Percentiles rank a stretch among this genome's conserved stretches.
Evolutionary conservation across 2,797 vertebrate genomes (phyloP).

Genomic region (Cyprinodon diabolis): DNA sequence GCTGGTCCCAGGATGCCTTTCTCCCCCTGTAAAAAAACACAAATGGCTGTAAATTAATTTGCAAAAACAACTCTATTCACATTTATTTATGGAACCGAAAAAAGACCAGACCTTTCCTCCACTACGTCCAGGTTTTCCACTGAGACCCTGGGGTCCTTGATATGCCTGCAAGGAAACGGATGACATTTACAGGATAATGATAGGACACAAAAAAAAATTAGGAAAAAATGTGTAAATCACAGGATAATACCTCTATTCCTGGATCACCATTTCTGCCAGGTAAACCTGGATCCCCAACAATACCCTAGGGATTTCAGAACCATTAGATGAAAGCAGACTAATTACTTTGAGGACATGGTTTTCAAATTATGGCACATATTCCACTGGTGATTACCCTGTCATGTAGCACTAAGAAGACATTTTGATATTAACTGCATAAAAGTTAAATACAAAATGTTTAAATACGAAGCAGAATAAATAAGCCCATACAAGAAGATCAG

Average conservation of each 20-base stretch:
- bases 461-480: background rate
- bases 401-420: background rate
- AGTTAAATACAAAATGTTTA: background rate
- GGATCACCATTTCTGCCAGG: conserved; percentile 81
- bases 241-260: conserved; percentile 80
- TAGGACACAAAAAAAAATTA: background rate
- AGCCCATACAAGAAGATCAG: background rate
- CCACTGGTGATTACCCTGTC: background rate
- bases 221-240: background rate
- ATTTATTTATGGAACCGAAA: conserved; percentile 26
- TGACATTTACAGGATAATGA: conserved; percentile 7
- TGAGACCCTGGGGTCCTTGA: conserved; percentile 83
- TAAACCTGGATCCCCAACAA: conserved; percentile 82
- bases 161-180: conserved; percentile 74
- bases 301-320: conserved; percentile 73
- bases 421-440: background rate
- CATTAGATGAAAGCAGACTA: conserved; percentile 12
- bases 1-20: conserved; percentile 76
- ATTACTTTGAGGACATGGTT: conserved; percentile 2
- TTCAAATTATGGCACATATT: background rate
- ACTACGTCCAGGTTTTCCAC: conserved; percentile 71
- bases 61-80: conserved; percentile 29
- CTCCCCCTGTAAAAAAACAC: conserved; percentile 78
- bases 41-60: conserved; percentile 37
- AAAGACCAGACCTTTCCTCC: conserved; percentile 73